Percentiles rank a stretch among this genome's conserved stretches.
Evolutionary conservation across 2,797 vertebrate genomes (phyloP).

Genomic region (Tauraco hartlaubi): DNA sequence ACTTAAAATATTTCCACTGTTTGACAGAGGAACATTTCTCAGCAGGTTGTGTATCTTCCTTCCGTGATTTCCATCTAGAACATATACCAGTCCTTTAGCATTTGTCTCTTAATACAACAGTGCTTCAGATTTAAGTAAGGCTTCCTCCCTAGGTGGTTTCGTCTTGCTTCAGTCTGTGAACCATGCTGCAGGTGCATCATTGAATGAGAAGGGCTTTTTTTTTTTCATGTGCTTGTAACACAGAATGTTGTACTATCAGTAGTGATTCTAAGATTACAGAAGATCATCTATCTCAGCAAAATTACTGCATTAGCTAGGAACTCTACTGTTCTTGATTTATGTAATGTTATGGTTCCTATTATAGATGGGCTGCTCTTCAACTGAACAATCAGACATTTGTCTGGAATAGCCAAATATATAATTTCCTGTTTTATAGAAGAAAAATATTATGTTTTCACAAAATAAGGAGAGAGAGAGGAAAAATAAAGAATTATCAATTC

Average conservation of each 20-base stretch:
- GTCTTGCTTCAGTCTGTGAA: not conserved
- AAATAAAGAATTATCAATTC: too few species aligned
- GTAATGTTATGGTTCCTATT: too few species aligned
- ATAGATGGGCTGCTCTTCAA: too few species aligned
- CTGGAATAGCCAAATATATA: too few species aligned
- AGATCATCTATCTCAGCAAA: not conserved
- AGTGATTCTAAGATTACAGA: not conserved
- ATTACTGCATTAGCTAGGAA: not conserved
- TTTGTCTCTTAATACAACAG: not conserved
- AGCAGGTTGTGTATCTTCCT: not conserved
- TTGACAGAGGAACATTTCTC: not conserved
- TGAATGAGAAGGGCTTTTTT: not conserved
- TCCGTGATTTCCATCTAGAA: rapidly evolving
- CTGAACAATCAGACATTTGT: too few species aligned
- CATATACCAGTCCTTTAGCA: not conserved
- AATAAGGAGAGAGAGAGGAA: too few species aligned
- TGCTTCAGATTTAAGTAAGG: not conserved
- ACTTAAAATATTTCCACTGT: not conserved
- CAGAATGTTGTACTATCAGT: not conserved
- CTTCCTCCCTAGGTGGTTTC: not conserved
- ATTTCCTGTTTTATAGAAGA: too few species aligned
- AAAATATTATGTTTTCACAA: too few species aligned
- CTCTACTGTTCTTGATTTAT: not conserved
- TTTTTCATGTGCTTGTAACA: not conserved
- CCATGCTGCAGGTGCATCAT: not conserved